A percentile compares a stretch with the other conserved stretches of the same genome.
Evolutionary conservation across 2,888 invertebrate genomes (phyloP).

Genomic region (Megaustenia siamemsis): DNA sequence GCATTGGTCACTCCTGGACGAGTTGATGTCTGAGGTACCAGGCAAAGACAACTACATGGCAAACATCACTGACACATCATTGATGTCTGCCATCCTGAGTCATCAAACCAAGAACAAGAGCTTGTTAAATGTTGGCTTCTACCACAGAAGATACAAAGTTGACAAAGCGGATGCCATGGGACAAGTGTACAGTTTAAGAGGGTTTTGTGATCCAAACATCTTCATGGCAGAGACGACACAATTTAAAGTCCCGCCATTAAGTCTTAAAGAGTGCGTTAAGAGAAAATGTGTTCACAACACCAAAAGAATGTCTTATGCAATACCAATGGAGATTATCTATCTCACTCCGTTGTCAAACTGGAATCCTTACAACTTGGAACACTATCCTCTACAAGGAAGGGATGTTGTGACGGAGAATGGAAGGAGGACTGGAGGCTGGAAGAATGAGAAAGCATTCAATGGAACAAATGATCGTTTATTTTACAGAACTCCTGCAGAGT

Average conservation of each 20-base stretch:
- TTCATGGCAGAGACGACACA: constrained; percentile 68
- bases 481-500: constrained; percentile 63
- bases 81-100: background rate
- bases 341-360: constrained; percentile 71
- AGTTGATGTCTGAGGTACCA: constrained; percentile 67
- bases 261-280: constrained; percentile 56
- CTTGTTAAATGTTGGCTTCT: constrained; percentile 57
- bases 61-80: constrained; percentile 56
- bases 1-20: constrained; percentile 55
- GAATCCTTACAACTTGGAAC: constrained; percentile 70
- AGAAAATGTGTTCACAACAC: constrained; percentile 52
- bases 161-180: constrained; percentile 60
- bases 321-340: constrained; percentile 73
- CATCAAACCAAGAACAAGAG: background rate
- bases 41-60: constrained; percentile 67
- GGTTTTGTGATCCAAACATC: constrained; percentile 61
- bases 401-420: constrained; percentile 21
- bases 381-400: constrained; percentile 14
- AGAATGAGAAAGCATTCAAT: constrained; percentile 60
- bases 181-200: constrained; percentile 48
- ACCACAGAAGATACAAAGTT: constrained; percentile 61
- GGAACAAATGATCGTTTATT: constrained; percentile 60
- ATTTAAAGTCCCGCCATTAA: constrained; percentile 61
- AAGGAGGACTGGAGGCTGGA: constrained; percentile 57
- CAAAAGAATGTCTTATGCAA: constrained; percentile 67